Evolutionary conservation across 2,113 vertebrate genomes (phyloP), one percentile per base, ranked within the genome.

Genomic region (Chionodraco myersi): DNA sequence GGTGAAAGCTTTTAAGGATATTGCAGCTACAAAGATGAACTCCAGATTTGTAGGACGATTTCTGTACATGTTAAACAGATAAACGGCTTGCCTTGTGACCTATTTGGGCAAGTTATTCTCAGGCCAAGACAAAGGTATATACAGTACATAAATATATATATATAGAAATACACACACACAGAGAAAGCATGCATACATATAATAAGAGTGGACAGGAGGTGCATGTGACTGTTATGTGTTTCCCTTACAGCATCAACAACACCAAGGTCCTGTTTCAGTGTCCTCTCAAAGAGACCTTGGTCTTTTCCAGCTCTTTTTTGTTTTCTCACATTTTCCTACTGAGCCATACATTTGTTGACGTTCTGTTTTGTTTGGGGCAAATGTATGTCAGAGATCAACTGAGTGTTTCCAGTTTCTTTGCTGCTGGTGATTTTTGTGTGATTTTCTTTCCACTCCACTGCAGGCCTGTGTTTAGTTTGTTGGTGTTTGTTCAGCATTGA

Each of bases 11-110:
- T 88, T 89, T 73, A 85, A 73, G 60, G 83, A 62, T 71, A 82
- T 88, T 67, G 62, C 82, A 88, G 82, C 79, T 89, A 86, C 70
- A 83, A 72, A 71, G 54, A 77, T 76, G 62, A 86, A 75, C 81
- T 79, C 62, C 77, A 44, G 75, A 77, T 87, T 82, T 63, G 70
- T 52, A 68, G 61, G 69, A 69, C 81, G 26, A 64, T 75, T 87
- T 63, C 52, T 88, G 62, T 70, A 69, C 79, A 81, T 57, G 64
- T 78, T 85, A 71, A 72, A 56, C 75, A 84, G 85, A 89, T 84
- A 61, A 90, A 88, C 82, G 73, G 78, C 80, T 91, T 89, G 90
- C 91, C 88, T 93, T 89, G 92, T 92, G 87, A 92, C 82, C 84
- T 90, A 60, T 90, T 80, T 65, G 72, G 74, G 86, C 77, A 86